These are phyloP conservation scores for Epicampocera succincta DNA, from an alignment of 2,888 invertebrate species.

Conservation along the genomic window DNA sequence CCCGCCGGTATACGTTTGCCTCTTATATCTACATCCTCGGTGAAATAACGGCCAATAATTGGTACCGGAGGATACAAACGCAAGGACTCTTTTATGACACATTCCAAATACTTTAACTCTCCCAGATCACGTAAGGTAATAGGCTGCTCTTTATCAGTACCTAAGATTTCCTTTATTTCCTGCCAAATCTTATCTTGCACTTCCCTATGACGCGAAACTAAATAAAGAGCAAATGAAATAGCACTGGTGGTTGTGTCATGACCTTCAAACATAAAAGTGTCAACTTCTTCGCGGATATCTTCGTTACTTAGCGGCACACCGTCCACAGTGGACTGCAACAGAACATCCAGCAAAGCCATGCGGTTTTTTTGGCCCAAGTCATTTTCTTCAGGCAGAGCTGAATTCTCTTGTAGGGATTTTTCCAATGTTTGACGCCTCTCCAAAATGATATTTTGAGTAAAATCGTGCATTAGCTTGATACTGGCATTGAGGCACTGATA, in stretches of 20 bases:
- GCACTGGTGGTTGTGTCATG: conserved; percentile 79
- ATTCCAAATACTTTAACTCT: conserved; percentile 82
- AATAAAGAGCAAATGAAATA: conserved; percentile 76
- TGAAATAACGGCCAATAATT: conserved; percentile 83
- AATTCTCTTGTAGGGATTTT: conserved; percentile 34
- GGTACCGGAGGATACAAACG: conserved; percentile 86
- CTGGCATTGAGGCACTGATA: conserved; percentile 72
- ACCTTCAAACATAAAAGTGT: conserved; percentile 85
- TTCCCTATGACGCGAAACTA: conserved; percentile 76
- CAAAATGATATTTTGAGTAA: conserved; percentile 76
- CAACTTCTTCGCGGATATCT: conserved; percentile 86
- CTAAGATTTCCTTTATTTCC: conserved; percentile 76
- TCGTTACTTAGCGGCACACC: conserved; percentile 84
- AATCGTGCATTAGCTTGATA: conserved; percentile 77
- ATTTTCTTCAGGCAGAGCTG: conserved; percentile 55
- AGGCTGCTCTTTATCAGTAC: conserved; percentile 72
- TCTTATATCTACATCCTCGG: conserved; percentile 83
- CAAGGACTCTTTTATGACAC: conserved; percentile 86
- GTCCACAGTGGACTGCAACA: conserved; percentile 84
- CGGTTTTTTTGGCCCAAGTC: conserved; percentile 84
- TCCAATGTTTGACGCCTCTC: conserved; percentile 73
- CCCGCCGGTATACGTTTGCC: conserved; percentile 77
- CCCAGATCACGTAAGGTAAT: conserved; percentile 74
- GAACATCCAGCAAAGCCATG: conserved; percentile 86
- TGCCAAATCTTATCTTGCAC: conserved; percentile 75